Base-by-base conservation (phyloP, 1,140 invertebrate genomes). In the Pogonognathellus flavescens region DNA sequence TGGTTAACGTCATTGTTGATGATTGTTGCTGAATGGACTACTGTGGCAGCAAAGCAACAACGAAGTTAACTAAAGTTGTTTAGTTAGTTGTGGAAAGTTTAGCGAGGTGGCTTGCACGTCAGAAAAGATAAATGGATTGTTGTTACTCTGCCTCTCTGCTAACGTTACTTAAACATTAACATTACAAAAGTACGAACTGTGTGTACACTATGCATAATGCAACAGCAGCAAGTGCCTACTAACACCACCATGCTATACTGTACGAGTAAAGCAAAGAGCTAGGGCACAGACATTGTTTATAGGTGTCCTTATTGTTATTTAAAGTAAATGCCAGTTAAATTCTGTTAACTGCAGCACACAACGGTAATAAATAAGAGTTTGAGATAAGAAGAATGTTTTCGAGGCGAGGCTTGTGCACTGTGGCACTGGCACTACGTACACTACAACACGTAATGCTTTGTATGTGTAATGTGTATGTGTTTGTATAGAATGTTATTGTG, bases 71-170 rank as follows among this genome's bases (percentile, higher is more conserved):
- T 41, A 50, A 83, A 41, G 82, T 66, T 83, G 10, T 55, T 59
- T 60, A 50, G 31, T 20, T 83, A 83, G 82, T 83, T 83, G 82
- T 2, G 5, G 25, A 14, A 16, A 8, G 8, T 0, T 4, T 9
- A n/a, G 49, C 22, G 22, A 83, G 82, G 82, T 57, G 82, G 82
- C 82, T 83, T 59, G 18, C 59, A 83, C 22, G 31, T 41, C 55
- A 49, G 31, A 16, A 20, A 59, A 60, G 53, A 49, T 18, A 18
- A 62, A 57, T 20, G 20, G 22, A 3, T 41, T 41, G 16, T 3
- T 59, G 9, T 31, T 49, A 25, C 20, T 20, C 18, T 60, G 10
- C 22, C 31, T 62, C 8, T 18, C 18, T 22, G 18, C 59, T 22
- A 14, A 59, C 16, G 57, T 4, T 59, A 18, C 13, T 59, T 0